Conservation (phyloP, 2,888 invertebrate species). For the Lasioglossum villosulum region DNA sequence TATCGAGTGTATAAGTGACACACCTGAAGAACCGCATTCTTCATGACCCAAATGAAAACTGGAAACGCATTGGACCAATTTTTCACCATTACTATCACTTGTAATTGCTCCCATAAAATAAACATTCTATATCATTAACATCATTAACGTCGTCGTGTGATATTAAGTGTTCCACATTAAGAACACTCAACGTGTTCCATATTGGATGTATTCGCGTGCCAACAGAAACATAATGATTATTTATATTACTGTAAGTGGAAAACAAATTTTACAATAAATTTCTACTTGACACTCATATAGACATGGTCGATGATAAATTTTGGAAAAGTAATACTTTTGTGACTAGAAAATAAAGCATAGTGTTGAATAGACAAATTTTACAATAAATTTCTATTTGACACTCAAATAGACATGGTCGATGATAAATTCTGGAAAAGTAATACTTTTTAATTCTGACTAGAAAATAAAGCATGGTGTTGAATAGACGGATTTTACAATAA, state of each 20-base stretch:
- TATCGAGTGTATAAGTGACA: neutral
- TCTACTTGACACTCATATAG: neutral
- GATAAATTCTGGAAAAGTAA: no score
- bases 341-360: no score
- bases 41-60: neutral
- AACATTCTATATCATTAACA: neutral
- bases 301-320: neutral
- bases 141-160: neutral
- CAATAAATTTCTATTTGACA: no score
- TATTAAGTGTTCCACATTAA: neutral
- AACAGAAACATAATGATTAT: no score
- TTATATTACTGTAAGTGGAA: neutral
- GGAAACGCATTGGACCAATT: neutral
- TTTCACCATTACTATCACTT: neutral
- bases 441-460: no score
- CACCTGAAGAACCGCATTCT: neutral
- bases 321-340: no score
- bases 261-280: neutral
- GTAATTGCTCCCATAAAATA: neutral
- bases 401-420: no score
- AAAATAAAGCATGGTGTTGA: no score
- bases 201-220: neutral
- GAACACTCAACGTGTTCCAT: neutral
- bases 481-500: no score
- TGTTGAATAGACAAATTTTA: no score